A percentile compares a stretch with the other conserved stretches of the same genome.
Evolutionary conservation across 2,113 vertebrate genomes (phyloP).

Genomic region (Cynoglossus semilaevis): DNA sequence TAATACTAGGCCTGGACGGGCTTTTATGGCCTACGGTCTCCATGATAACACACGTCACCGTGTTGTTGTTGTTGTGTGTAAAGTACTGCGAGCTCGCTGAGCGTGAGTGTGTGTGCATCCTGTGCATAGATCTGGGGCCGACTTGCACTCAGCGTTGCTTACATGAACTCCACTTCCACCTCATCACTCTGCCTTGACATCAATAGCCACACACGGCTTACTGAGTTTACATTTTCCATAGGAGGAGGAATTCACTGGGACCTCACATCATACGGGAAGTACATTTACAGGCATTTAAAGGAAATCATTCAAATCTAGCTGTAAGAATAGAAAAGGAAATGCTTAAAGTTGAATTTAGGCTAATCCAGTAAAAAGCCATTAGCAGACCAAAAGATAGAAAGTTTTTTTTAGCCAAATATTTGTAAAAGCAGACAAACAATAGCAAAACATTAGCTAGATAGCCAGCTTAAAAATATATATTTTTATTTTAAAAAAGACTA

Average conservation of each 20-base stretch:
- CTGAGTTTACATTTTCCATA: conserved; percentile 52
- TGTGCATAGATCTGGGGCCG: conserved; percentile 64
- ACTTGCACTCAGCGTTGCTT: conserved; percentile 64
- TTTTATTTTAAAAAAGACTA: too few species aligned
- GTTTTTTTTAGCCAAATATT: too few species aligned
- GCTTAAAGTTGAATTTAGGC: too few species aligned
- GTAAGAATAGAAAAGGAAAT: too few species aligned
- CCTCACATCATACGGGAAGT: conserved; percentile 27
- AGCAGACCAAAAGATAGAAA: too few species aligned
- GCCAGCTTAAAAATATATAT: too few species aligned
- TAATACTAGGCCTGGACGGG: conserved; percentile 54
- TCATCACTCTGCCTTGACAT: conserved; percentile 75
- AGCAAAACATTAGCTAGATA: too few species aligned
- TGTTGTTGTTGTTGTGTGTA: conserved; percentile 20
- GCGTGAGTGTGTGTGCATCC: conserved; percentile 54
- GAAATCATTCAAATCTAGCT: too few species aligned
- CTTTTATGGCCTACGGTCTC: conserved; percentile 55
- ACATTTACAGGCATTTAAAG: conserved; percentile 8
- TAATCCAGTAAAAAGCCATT: too few species aligned
- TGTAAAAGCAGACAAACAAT: too few species aligned
- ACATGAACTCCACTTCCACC: conserved; percentile 73
- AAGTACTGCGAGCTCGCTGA: conserved; percentile 24
- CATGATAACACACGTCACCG: conserved; percentile 68
- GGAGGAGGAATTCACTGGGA: conserved; percentile 51
- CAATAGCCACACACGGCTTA: conserved; percentile 63